Base-by-base conservation (phyloP, 2,113 vertebrate species). In the Eptatretus burgeri region DNA sequence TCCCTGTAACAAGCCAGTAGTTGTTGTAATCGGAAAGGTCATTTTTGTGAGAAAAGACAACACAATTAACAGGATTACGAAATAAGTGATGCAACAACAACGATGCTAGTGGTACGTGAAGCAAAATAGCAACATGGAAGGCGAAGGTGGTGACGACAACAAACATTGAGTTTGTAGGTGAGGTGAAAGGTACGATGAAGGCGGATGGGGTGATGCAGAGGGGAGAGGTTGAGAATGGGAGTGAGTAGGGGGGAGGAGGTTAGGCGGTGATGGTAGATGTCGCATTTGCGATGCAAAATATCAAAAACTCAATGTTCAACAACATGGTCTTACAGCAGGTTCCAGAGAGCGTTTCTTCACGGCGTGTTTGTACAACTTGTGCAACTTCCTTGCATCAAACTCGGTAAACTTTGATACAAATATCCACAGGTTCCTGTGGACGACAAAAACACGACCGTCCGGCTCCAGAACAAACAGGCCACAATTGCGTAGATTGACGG, bases 331-430 rank as follows among this genome's bases (percentile, higher is more conserved):
- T 72, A 83, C 91, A 81, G 87, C 89, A 65, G 88, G 87, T 67
- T 94, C 88, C 51, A 88, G 85, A 1, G 82, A 83, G 51, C 91
- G 77, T 72, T 96, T 94, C 77, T 98, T 98, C 71, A 82, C 82
- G 52, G 89, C 91, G 85, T 93, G 91, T 75, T 96, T 98, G 72
- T 98, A 98, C 67, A 98, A 78, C 65, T 87, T 93, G 72, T 98
- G 89, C 64, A 98, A 75, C 70, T 98, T 98, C 71, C 80, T 80
- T 9, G 91, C 89, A 53, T 89, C 83, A 72, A 98, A 94, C 77
- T 98, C 89, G 7, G 89, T 98, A 70, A 98, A 98, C 77, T 96
- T 98, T 51, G 91, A 96, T 68, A 94, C 89, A 78, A 96, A 98
- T 69, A 93, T 93, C 91, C 91, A 96, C 14, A 96, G 82, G 69